Conservation (phyloP, 2,113 vertebrate species). For the Morone saxatilis region DNA sequence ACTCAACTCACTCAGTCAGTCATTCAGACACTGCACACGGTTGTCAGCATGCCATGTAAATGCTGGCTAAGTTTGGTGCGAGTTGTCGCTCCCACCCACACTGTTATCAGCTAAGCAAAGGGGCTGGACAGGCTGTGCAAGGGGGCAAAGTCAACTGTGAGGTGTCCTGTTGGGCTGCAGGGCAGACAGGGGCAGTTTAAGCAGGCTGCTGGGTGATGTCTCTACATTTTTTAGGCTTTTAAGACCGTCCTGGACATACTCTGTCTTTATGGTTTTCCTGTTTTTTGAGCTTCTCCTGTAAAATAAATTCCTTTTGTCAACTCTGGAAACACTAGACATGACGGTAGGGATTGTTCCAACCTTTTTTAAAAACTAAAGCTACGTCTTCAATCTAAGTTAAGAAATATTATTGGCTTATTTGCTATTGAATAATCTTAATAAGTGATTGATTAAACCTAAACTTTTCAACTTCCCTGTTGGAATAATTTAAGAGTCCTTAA, state of each 20-base stretch:
- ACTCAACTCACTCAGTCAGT: slow-evolving; percentile 60
- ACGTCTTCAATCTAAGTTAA: no score
- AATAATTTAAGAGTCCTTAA: slow-evolving; percentile 12
- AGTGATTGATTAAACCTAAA: not conserved
- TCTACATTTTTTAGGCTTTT: not conserved
- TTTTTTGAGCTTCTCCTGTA: not conserved
- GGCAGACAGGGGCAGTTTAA: slow-evolving; percentile 47
- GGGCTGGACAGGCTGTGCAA: slow-evolving; percentile 58
- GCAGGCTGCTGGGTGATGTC: slow-evolving; percentile 32
- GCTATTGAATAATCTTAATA: not conserved
- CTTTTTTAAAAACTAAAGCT: not conserved
- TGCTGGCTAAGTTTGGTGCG: slow-evolving; percentile 67
- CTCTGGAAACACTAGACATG: not conserved
- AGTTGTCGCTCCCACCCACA: slow-evolving; percentile 59
- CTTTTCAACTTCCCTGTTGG: not conserved
- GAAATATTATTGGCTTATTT: slow-evolving; percentile 7
- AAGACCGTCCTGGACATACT: not conserved
- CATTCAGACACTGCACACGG: slow-evolving; percentile 57
- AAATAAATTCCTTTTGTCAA: not conserved
- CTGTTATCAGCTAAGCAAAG: slow-evolving; percentile 71
- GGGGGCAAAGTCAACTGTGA: slow-evolving; percentile 81
- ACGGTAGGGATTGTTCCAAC: not conserved
- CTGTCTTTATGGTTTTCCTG: not conserved
- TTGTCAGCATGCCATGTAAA: slow-evolving; percentile 73
- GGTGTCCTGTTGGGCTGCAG: slow-evolving; percentile 53